Evolutionary conservation across 2,888 invertebrate genomes (phyloP), one percentile per base, ranked within the genome.

Genomic region (Tupiocoris notatus): DNA sequence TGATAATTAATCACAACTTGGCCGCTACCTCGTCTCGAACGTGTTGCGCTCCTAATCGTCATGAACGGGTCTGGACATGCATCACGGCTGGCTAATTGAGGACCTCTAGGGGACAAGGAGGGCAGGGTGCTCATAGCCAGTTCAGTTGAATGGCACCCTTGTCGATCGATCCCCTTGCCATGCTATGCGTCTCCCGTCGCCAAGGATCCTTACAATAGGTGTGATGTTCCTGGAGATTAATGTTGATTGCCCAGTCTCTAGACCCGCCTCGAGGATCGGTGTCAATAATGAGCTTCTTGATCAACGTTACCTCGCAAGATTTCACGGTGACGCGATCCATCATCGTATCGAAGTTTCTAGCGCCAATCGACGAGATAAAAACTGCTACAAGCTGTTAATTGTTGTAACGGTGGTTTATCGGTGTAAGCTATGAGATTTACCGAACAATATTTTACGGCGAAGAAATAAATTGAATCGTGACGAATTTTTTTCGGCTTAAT

Each of bases 41-140:
- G 59, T 70, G 70, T 70, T 59, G 70, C 70, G 59, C 58, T 59
- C 20, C 59, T 24, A 59, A 58, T 70, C 58, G 59, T 24, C n/a
- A 17, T 39, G 20, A 39, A 17, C 39, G 64, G 17, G 63, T 63
- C 63, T 1, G 2, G 64, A n/a, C 22, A 23, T 23, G 64, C 64
- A 2, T 24, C 24, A 24, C 54, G 65, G 25, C 23, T 65, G 65
- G 25, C 65, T 65, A 39, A 39, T 65, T 65, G 65, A 65, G 65
- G 54, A 24, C 65, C 61, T 61, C 64, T 18, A 20, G 65, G 39
- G 65, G 54, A 20, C 12, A 7, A 12, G 39, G 39, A n/a, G n/a
- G n/a, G n/a, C n/a, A n/a, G n/a, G n/a, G n/a, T n/a, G n/a, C n/a
- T n/a, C n/a, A n/a, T n/a, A n/a, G n/a, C n/a, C n/a, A n/a, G 39